These are phyloP conservation scores for Fratercula arctica DNA, from an alignment of 2,797 vertebrate genomes.

Conservation along the genomic window DNA sequence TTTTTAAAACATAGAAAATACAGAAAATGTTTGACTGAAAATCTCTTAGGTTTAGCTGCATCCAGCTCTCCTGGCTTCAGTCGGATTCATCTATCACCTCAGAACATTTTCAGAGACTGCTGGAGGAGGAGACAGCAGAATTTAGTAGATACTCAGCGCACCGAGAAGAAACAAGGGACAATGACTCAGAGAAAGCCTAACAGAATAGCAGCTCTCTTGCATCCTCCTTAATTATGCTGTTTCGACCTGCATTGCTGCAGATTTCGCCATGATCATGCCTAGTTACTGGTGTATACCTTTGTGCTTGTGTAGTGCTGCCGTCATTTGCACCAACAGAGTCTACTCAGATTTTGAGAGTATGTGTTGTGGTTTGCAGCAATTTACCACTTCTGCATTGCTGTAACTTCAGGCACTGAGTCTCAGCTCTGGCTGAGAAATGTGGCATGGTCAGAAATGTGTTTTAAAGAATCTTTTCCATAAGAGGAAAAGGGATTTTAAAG, in stretches of 20 bases:
- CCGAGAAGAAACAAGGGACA: neutral
- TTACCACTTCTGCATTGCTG: neutral
- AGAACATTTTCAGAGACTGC: neutral
- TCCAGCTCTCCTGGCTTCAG: neutral
- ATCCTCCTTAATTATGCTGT: neutral
- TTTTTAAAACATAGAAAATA: neutral
- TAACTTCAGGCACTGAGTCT: neutral
- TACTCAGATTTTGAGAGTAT: neutral
- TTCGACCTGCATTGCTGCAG: neutral
- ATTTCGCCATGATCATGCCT: neutral
- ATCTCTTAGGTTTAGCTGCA: neutral
- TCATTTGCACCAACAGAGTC: neutral
- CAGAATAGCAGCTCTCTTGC: neutral
- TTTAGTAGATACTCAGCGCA: neutral
- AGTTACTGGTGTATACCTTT: neutral
- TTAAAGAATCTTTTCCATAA: neutral
- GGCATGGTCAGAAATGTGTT: neutral
- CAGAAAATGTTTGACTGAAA: neutral
- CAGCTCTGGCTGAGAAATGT: neutral
- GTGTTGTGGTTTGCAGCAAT: neutral
- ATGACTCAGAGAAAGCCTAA: neutral
- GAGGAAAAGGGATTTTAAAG: neutral
- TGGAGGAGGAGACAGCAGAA: neutral
- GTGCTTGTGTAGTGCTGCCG: fast-evolving
- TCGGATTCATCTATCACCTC: neutral